Conservation (phyloP, 92 coral and sea anemone species). For the Heteractis magnifica region DNA sequence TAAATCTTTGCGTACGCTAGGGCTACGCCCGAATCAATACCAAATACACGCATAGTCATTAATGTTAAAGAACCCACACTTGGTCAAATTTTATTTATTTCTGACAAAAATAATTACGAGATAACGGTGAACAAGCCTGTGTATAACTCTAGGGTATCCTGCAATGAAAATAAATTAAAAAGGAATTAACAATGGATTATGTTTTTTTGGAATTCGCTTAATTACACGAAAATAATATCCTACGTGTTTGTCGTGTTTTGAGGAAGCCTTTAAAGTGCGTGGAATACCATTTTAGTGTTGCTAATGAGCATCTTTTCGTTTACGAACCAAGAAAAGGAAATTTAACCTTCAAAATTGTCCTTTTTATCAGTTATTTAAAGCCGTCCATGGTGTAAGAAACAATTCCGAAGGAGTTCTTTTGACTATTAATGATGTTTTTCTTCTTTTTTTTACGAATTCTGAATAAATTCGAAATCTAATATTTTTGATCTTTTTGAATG, state of each 20-base stretch:
- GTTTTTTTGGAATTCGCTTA: background rate
- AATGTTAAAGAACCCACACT: too few species aligned
- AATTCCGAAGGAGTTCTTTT: background rate
- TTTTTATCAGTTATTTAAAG: background rate
- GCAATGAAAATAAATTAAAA: constrained; percentile 7
- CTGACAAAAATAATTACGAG: background rate
- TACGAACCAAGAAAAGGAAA: background rate
- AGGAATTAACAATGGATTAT: background rate
- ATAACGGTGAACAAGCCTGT: background rate
- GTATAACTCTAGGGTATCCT: background rate
- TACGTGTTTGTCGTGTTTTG: background rate
- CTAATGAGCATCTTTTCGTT: background rate
- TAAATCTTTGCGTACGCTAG: background rate
- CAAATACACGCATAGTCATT: too few species aligned
- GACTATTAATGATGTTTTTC: background rate
- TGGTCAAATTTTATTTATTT: background rate
- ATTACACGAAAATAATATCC: background rate
- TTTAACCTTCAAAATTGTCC: background rate
- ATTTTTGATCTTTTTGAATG: background rate
- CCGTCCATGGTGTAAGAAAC: background rate
- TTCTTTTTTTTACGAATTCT: background rate
- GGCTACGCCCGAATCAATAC: background rate
- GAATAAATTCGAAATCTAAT: too few species aligned
- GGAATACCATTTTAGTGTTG: background rate
- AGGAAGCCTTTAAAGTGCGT: constrained; percentile 2